Percentiles rank a stretch among this genome's conserved stretches.
These are phyloP conservation scores for Scaeva pyrastri DNA, from an alignment of 2,888 invertebrate genomes.

Conservation along the genomic window DNA sequence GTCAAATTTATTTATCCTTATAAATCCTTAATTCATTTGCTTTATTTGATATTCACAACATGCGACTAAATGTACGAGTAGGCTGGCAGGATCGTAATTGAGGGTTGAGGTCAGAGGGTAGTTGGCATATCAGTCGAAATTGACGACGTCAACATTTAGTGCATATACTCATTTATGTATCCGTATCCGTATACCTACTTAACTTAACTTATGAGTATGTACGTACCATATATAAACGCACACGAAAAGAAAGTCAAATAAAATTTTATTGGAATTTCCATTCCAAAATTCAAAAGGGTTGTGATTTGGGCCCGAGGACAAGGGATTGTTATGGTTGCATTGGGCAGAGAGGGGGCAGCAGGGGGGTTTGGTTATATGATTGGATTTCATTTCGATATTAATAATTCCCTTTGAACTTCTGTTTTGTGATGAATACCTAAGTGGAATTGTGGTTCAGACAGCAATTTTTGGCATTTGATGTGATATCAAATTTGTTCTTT, in stretches of 20 bases:
- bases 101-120: too few species aligned
- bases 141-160: too few species aligned
- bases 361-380: too few species aligned
- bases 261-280: constrained; percentile 35
- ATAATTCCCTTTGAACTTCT: constrained; percentile 33
- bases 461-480: constrained; percentile 2
- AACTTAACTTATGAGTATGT: too few species aligned
- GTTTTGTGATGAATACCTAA: constrained; percentile 14
- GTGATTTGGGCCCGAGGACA: too few species aligned
- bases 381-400: constrained; percentile 28
- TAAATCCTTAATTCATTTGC: constrained; percentile 55
- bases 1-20: constrained; percentile 57
- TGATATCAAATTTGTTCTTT: neutral
- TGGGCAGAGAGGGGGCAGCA: too few species aligned
- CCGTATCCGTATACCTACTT: too few species aligned
- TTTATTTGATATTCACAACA: constrained; percentile 31
- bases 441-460: constrained; percentile 23
- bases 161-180: too few species aligned
- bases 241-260: constrained; percentile 23
- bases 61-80: too few species aligned
- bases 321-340: too few species aligned
- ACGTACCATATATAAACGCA: neutral
- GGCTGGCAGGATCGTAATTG: too few species aligned
- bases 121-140: too few species aligned
- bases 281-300: constrained; percentile 26